Conservation (phyloP, 2,113 vertebrate genomes). For the Rynchops niger region DNA sequence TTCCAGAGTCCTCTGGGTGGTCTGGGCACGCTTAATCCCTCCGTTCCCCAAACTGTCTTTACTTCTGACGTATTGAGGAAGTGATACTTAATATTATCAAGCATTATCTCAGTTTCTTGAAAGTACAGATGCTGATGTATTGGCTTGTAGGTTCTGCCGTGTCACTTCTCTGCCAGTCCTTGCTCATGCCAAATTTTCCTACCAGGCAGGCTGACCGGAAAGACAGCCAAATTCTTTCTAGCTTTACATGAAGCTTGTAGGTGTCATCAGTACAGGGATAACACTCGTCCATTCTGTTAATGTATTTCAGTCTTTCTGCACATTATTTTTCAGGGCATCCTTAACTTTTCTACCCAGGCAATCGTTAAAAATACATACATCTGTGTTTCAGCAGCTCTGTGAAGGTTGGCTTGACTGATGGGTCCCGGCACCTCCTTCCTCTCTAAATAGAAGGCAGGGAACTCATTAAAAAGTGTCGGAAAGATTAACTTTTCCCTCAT, state of each 20-base stretch:
- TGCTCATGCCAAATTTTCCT: neutral
- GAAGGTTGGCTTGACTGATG: neutral
- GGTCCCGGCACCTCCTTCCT: neutral
- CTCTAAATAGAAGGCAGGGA: neutral
- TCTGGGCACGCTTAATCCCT: neutral
- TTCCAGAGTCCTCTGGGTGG: neutral
- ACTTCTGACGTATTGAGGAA: neutral
- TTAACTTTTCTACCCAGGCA: neutral
- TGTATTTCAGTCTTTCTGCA: neutral
- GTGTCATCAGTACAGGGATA: neutral
- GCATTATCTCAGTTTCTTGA: neutral
- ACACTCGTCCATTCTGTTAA: neutral
- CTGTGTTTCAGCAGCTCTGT: neutral
- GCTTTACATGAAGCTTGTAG: neutral
- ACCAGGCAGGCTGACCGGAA: neutral
- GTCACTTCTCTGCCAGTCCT: neutral
- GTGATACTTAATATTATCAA: neutral
- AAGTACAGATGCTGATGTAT: neutral
- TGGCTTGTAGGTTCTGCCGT: neutral
- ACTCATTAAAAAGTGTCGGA: slow-evolving; percentile 8
- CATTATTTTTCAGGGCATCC: neutral
- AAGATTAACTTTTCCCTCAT: slow-evolving; percentile 47
- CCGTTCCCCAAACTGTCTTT: neutral
- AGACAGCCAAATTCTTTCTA: neutral
- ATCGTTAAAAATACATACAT: neutral